Evolutionary conservation across 2,797 vertebrate species (phyloP).

Genomic region (Hozukius guyotensis): DNA sequence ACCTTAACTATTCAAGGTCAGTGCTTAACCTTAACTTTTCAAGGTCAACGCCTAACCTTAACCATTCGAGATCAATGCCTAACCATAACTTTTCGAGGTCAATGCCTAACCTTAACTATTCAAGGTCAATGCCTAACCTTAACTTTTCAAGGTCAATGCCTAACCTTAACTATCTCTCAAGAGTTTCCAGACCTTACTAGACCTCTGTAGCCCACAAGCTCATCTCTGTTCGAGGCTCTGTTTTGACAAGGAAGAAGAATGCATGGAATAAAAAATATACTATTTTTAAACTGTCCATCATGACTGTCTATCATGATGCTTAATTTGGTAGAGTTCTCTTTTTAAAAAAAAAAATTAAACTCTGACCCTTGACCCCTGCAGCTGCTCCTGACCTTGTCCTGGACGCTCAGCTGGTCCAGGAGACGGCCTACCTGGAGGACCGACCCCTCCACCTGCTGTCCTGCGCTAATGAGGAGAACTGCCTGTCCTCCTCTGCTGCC

Average conservation of each 20-base stretch:
- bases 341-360: not conserved
- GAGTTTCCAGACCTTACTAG: not conserved
- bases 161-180: too few relatives aligned
- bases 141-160: too few relatives aligned
- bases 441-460: constrained; percentile 91
- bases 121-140: too few relatives aligned
- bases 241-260: not conserved
- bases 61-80: accelerated
- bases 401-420: constrained; percentile 92
- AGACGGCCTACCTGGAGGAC: constrained; percentile 95
- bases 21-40: too few relatives aligned
- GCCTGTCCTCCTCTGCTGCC: constrained; percentile 91
- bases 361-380: constrained; percentile 54
- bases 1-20: too few relatives aligned
- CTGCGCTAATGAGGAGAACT: constrained; percentile 95
- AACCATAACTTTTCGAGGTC: too few relatives aligned
- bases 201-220: not conserved
- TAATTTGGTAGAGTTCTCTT: not conserved
- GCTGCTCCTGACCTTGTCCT: constrained; percentile 93
- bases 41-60: accelerated
- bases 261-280: not conserved
- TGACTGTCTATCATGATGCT: not conserved
- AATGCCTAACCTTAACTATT: too few relatives aligned
- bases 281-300: not conserved
- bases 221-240: not conserved